Percentiles rank a stretch among this genome's conserved stretches.
phyloP scores from a whole-genome alignment of 2,888 invertebrate genomes.

The Lithodes maja region DNA sequence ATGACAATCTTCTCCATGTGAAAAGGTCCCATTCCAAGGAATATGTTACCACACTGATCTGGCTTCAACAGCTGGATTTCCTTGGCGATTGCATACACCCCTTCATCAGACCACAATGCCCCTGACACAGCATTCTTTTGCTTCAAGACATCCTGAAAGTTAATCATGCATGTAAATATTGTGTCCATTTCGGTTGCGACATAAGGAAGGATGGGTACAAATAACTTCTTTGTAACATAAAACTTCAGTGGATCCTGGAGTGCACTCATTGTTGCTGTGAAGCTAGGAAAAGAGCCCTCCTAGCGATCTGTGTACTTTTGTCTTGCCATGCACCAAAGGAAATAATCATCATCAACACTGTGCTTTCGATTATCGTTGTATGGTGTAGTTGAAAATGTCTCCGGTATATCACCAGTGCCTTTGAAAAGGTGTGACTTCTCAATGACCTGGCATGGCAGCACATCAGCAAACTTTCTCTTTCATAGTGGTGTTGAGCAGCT shows the following conservation, averaged over 20 bases:
- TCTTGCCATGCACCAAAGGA: slow-evolving; percentile 33
- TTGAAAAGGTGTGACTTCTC: neutral
- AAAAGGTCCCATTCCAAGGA: slow-evolving; percentile 29
- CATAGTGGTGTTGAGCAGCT: neutral
- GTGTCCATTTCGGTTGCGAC: slow-evolving; percentile 20
- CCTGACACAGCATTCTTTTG: slow-evolving; percentile 15
- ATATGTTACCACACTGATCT: slow-evolving; percentile 25
- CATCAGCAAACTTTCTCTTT: neutral
- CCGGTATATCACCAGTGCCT: slow-evolving; percentile 23
- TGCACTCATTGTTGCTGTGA: slow-evolving; percentile 35
- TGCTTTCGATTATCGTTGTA: slow-evolving; percentile 25
- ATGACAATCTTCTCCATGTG: slow-evolving; percentile 27
- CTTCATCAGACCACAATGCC: slow-evolving; percentile 28
- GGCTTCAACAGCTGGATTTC: slow-evolving; percentile 28
- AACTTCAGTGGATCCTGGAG: slow-evolving; percentile 11
- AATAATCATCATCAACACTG: slow-evolving; percentile 29
- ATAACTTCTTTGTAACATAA: slow-evolving; percentile 14
- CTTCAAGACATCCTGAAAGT: slow-evolving; percentile 28
- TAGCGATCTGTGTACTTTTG: slow-evolving; percentile 27
- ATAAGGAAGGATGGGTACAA: slow-evolving; percentile 25
- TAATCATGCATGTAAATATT: slow-evolving; percentile 14
- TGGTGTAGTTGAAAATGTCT: slow-evolving; percentile 1
- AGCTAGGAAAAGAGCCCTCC: slow-evolving; percentile 15
- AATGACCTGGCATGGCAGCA: neutral
- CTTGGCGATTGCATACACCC: slow-evolving; percentile 29